These are phyloP conservation scores for Hippocampus zosterae DNA, from an alignment of 2,113 vertebrate species.

Conservation along the genomic window DNA sequence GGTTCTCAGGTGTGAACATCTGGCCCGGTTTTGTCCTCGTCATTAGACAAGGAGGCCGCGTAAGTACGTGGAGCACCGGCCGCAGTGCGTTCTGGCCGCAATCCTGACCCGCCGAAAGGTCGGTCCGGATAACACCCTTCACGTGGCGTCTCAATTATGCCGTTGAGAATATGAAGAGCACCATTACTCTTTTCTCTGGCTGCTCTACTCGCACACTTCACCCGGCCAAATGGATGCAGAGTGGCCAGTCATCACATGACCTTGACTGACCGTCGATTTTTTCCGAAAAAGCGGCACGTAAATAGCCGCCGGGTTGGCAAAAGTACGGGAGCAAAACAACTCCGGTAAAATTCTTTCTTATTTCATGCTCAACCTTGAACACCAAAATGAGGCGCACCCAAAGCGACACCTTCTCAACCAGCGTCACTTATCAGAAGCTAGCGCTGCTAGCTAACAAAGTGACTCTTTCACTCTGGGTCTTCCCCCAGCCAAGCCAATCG, in stretches of 20 bases:
- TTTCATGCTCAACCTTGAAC: too few relatives aligned
- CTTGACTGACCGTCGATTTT: slow-evolving; percentile 4
- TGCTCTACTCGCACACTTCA: slow-evolving; percentile 29
- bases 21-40: background rate
- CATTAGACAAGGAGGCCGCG: background rate
- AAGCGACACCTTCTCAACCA: too few relatives aligned
- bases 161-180: slow-evolving; percentile 45
- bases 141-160: slow-evolving; percentile 50
- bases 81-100: background rate
- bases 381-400: too few relatives aligned
- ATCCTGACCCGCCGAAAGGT: slow-evolving; percentile 14
- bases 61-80: background rate
- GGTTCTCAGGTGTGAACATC: background rate
- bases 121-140: slow-evolving; percentile 36
- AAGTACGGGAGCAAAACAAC: background rate
- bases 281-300: background rate
- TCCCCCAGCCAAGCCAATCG: too few relatives aligned
- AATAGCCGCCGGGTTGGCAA: background rate
- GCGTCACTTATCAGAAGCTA: too few relatives aligned
- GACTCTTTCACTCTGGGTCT: too few relatives aligned
- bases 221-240: slow-evolving; percentile 41
- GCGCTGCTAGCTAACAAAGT: too few relatives aligned
- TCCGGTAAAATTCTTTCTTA: too few relatives aligned
- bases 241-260: slow-evolving; percentile 25
- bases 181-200: slow-evolving; percentile 34